These are phyloP conservation scores for Melanchra persicariae DNA, from an alignment of 2,888 invertebrate genomes.

Conservation along the genomic window DNA sequence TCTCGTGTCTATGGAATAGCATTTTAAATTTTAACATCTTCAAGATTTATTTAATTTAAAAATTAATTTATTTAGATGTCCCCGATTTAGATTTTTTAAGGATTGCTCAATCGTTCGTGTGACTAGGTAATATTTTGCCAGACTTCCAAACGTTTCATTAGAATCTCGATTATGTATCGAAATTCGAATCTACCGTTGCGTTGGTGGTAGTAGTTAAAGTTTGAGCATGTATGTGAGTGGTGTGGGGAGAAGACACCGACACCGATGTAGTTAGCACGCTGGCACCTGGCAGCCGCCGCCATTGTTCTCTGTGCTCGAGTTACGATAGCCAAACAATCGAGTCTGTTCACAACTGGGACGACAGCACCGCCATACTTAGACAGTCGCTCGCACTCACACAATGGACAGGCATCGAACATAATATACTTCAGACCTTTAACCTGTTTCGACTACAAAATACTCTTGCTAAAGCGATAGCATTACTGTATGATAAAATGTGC, in stretches of 20 bases:
- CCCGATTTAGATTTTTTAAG: slow-evolving; percentile 77
- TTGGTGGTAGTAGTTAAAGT: slow-evolving; percentile 32
- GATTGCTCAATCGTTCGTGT: slow-evolving; percentile 84
- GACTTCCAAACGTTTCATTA: slow-evolving; percentile 68
- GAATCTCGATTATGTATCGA: slow-evolving; percentile 44
- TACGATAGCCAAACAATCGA: slow-evolving; percentile 70
- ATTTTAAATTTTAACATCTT: slow-evolving; percentile 66
- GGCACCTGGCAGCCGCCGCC: slow-evolving; percentile 26
- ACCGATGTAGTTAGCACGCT: slow-evolving; percentile 50
- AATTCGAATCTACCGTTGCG: slow-evolving; percentile 33
- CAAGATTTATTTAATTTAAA: slow-evolving; percentile 66
- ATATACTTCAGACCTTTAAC: slow-evolving; percentile 55
- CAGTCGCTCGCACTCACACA: slow-evolving; percentile 50
- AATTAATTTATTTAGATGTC: slow-evolving; percentile 73
- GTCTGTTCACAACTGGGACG: slow-evolving; percentile 70
- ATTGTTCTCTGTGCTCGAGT: slow-evolving; percentile 63
- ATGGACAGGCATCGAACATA: slow-evolving; percentile 47
- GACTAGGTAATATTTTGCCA: slow-evolving; percentile 74
- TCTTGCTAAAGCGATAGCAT: slow-evolving; percentile 34
- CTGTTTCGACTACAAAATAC: slow-evolving; percentile 41
- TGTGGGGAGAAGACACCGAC: slow-evolving; percentile 46
- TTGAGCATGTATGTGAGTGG: slow-evolving; percentile 27
- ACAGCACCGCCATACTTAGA: slow-evolving; percentile 36
- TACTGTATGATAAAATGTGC: slow-evolving; percentile 41
- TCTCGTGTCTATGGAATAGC: slow-evolving; percentile 69